phyloP scores from a whole-genome alignment of 2,113 vertebrate genomes.

The Thermophis baileyi region DNA sequence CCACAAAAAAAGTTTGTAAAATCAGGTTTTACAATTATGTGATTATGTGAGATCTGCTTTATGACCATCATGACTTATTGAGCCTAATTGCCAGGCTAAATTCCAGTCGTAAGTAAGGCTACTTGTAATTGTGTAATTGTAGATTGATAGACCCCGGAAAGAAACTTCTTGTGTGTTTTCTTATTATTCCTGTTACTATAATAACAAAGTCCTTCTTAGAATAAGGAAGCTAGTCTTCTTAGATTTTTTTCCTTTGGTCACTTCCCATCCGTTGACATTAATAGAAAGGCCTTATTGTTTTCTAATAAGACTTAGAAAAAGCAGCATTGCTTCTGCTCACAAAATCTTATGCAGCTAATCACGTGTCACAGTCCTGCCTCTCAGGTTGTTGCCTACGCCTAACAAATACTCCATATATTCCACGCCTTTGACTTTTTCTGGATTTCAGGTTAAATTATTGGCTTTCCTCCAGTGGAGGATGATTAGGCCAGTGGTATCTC shows the following conservation, averaged over 20 bases:
- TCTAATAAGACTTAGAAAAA: not conserved
- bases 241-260: not conserved
- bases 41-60: too few species aligned
- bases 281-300: not conserved
- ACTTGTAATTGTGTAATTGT: not conserved
- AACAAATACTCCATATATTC: not conserved
- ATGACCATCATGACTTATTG: too few species aligned
- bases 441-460: not conserved
- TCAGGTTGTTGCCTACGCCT: not conserved
- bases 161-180: not conserved
- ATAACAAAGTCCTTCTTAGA: not conserved
- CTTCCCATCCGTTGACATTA: not conserved
- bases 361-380: not conserved
- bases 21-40: too few species aligned
- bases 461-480: not conserved
- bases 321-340: not conserved
- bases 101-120: too few species aligned
- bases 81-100: too few species aligned
- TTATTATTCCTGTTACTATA: not conserved
- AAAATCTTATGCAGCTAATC: not conserved
- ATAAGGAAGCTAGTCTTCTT: not conserved
- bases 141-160: not conserved
- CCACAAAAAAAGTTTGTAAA: too few species aligned
- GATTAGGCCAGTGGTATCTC: not conserved
- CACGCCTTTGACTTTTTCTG: not conserved